A percentile compares a stretch with the other conserved stretches of the same genome.
These are phyloP conservation scores for Macrophya alboannulata DNA, from an alignment of 2,888 invertebrate species.

Conservation along the genomic window DNA sequence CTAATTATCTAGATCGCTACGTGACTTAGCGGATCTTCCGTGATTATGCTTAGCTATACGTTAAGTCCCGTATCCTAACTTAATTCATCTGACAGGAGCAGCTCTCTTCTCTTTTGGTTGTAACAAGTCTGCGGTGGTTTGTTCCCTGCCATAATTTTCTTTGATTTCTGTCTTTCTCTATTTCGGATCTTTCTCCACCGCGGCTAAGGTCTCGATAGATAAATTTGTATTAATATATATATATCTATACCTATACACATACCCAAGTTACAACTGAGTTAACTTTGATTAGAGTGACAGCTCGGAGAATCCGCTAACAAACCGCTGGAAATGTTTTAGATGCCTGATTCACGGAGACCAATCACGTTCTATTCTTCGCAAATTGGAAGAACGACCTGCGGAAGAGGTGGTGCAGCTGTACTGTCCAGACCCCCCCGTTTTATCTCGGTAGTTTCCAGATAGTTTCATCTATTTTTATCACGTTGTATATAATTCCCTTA, in stretches of 20 bases:
- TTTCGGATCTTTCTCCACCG: not conserved
- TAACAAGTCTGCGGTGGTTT: not conserved
- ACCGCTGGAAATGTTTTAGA: conserved; percentile 36
- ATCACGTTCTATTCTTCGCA: conserved; percentile 51
- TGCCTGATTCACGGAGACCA: conserved; percentile 19
- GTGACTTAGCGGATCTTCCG: conserved; percentile 64
- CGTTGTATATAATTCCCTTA: not conserved
- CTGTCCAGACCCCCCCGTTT: conserved; percentile 25
- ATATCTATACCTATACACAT: not conserved
- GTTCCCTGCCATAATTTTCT: conserved; percentile 2
- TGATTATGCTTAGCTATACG: conserved; percentile 61
- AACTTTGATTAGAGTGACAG: conserved; percentile 52
- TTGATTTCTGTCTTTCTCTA: conserved; percentile 7
- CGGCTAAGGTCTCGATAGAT: not conserved
- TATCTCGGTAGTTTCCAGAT: not conserved
- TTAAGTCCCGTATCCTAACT: conserved; percentile 22
- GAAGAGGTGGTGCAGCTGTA: not conserved
- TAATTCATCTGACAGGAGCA: conserved; percentile 1
- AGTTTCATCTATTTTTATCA: conserved; percentile 41
- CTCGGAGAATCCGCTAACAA: conserved; percentile 48
- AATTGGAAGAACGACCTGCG: conserved; percentile 39
- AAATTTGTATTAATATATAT: not conserved
- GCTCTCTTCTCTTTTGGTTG: not conserved
- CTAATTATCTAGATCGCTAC: conserved; percentile 66
- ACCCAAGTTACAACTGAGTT: conserved; percentile 39